These are phyloP conservation scores for Lysandra coridon DNA, from an alignment of 2,888 invertebrate species.

Conservation along the genomic window DNA sequence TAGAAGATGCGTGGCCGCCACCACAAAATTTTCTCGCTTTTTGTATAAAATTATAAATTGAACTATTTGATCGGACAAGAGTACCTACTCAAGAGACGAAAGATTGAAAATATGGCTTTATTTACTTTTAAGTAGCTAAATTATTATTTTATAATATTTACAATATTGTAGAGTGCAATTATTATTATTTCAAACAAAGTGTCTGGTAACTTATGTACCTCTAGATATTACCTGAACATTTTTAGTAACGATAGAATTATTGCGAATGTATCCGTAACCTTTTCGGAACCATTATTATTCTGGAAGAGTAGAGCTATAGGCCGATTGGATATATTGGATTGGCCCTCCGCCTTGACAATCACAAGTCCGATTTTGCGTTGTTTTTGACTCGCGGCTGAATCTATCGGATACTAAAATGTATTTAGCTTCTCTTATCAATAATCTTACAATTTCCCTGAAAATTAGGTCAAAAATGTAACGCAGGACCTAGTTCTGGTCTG, in stretches of 20 bases:
- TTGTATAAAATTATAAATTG: constrained; percentile 44
- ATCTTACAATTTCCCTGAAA: neutral
- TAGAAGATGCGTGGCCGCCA: constrained; percentile 70
- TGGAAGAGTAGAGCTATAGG: constrained; percentile 34
- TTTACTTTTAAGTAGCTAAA: constrained; percentile 33
- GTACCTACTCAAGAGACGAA: neutral
- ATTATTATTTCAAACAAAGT: neutral
- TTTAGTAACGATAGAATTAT: neutral
- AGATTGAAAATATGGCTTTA: constrained; percentile 11
- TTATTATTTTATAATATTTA: neutral
- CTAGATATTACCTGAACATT: neutral
- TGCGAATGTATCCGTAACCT: neutral
- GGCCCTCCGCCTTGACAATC: constrained; percentile 51
- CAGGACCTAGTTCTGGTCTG: constrained; percentile 44
- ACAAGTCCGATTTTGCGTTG: neutral
- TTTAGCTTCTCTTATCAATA: neutral
- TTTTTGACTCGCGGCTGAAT: neutral
- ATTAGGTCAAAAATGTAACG: neutral
- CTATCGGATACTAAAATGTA: neutral
- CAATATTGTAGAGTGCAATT: neutral
- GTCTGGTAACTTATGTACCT: too few species aligned
- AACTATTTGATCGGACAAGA: constrained; percentile 11
- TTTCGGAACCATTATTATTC: neutral
- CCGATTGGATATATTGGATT: constrained; percentile 51
- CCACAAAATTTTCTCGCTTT: constrained; percentile 59